phyloP scores from a whole-genome alignment of 2,797 vertebrate genomes.

The Malacoraja senta region DNA sequence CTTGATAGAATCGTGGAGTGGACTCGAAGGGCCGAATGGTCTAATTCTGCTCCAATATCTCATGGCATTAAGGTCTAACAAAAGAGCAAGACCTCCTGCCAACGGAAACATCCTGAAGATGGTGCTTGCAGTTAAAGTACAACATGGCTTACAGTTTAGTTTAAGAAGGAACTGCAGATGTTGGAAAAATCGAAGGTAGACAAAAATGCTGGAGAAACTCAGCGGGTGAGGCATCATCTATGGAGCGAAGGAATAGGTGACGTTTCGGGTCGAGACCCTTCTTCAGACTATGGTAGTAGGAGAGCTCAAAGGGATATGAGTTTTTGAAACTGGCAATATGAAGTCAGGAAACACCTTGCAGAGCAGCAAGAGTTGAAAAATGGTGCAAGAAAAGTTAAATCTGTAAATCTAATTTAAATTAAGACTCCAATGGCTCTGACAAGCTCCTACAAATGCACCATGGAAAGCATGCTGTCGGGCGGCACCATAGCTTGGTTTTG shows the following conservation, averaged over 20 bases:
- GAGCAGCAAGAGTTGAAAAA: background rate
- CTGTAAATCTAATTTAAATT: background rate
- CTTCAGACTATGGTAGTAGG: background rate
- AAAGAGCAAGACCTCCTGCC: background rate
- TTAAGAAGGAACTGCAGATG: too few species aligned
- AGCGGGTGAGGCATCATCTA: too few species aligned
- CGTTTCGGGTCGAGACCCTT: too few species aligned
- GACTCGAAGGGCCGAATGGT: too few species aligned
- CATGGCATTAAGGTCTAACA: background rate
- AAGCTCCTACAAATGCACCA: too few species aligned
- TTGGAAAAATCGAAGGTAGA: too few species aligned
- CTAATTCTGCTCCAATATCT: too few species aligned
- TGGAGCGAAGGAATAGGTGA: too few species aligned
- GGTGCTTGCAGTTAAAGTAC: background rate
- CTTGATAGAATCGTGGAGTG: too few species aligned
- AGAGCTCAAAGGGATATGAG: background rate
- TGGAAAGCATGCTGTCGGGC: too few species aligned
- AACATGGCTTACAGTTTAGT: background rate
- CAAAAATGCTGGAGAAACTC: too few species aligned
- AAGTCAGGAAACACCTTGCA: background rate
- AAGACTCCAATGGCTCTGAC: background rate
- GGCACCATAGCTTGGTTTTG: too few species aligned
- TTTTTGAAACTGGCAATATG: background rate
- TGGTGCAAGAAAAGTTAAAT: background rate
- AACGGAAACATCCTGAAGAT: background rate